These are phyloP conservation scores for Thelaira solivaga DNA, from an alignment of 2,888 invertebrate genomes.

Conservation along the genomic window DNA sequence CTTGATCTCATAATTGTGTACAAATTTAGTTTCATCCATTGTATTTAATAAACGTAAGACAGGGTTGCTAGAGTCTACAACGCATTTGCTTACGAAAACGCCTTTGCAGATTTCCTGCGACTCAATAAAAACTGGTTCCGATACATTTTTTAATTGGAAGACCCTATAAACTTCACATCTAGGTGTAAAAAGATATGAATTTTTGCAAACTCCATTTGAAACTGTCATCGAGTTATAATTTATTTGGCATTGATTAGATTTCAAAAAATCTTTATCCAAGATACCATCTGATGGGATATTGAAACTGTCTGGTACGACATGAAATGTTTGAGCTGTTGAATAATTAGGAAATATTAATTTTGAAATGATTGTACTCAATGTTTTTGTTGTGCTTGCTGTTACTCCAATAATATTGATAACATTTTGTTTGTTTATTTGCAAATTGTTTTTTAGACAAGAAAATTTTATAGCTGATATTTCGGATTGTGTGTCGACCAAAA, in stretches of 20 bases:
- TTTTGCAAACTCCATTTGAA: slow-evolving; percentile 14
- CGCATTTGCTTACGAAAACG: slow-evolving; percentile 13
- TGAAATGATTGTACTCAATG: not conserved
- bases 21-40: not conserved
- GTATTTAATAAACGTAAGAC: not conserved
- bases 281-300: slow-evolving; percentile 33
- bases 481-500: not conserved
- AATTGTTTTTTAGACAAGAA: not conserved
- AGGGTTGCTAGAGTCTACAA: not conserved
- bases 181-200: slow-evolving; percentile 19
- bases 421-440: not conserved
- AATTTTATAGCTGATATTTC: not conserved
- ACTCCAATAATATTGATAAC: slow-evolving; percentile 3
- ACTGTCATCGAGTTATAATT: not conserved
- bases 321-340: slow-evolving; percentile 11
- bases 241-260: slow-evolving; percentile 8
- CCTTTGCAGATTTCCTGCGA: slow-evolving; percentile 23
- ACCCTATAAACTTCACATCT: slow-evolving; percentile 23
- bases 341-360: slow-evolving; percentile 8
- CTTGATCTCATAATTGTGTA: slow-evolving; percentile 1
- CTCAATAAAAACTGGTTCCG: slow-evolving; percentile 6
- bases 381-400: not conserved
- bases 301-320: not conserved
- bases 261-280: slow-evolving; percentile 36
- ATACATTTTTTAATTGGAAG: slow-evolving; percentile 1